Base-by-base conservation (phyloP, 2,888 invertebrate species). In the Oxystoma pomonae region DNA sequence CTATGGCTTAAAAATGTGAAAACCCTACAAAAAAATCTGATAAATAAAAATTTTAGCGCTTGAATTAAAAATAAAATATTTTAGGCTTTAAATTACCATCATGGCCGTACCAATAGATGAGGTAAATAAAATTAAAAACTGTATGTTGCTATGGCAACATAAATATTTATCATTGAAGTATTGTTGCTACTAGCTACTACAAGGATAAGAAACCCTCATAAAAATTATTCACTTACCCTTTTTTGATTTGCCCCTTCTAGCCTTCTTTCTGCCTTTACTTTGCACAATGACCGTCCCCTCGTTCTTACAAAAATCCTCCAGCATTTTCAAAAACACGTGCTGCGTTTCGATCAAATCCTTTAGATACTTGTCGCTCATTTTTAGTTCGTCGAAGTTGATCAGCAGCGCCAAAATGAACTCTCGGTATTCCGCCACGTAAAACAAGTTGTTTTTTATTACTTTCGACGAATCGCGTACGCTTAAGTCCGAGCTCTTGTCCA, bases 361-460 rank as follows among this genome's bases (percentile, higher is more conserved):
- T 68, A 98, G 82, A 79, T 91, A 97, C 1, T 85, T 83, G 74
- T 89, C 88, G 65, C 96, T 91, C 87, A 94, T 91, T 82, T 92
- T 91, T 71, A 86, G 81, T 75, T 94, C 91, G 76, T 96, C 90
- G 81, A 90, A 98, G 73, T 87, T 88, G 69, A 91, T 83, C 73
- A 97, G 81, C 69, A 95, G 86, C 59, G 87, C 86, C 62, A 95
- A 82, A 74, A 95, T 87, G 70, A 95, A 88, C 80, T 98, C 98
- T 68, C 98, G 86, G 79, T 97, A 97, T 80, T 98, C 98, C 72
- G 92, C 83, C 56, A 96, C 90, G 81, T 98, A 98, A 81, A 98
- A 94, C 69, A 95, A 87, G 79, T 93, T 94, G 79, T 92, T 91
- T 80, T 96, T 91, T 70, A 98, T 88, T 72, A 94, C 90, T 81